phyloP scores from a whole-genome alignment of 2,113 vertebrate genomes.

The Tragelaphus strepsiceros region DNA sequence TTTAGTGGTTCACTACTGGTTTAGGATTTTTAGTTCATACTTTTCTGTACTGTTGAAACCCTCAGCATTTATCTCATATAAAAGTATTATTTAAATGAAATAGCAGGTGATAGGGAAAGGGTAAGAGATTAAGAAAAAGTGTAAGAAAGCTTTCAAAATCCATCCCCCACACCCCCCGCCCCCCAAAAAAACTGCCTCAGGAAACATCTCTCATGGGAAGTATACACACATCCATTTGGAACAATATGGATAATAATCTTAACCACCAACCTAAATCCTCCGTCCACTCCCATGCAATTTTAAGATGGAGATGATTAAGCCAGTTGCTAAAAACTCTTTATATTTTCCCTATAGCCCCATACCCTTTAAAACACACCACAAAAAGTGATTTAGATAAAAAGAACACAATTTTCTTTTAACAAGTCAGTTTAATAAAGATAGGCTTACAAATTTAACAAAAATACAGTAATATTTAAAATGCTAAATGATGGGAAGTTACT shows the following conservation, averaged over 20 bases:
- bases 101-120: not conserved
- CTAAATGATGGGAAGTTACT: not conserved
- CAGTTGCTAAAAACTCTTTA: not conserved
- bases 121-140: not conserved
- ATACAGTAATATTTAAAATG: not conserved
- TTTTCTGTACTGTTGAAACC: not conserved
- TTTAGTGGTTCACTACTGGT: not conserved
- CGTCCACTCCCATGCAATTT: not conserved
- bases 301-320: not conserved
- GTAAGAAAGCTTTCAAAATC: not conserved
- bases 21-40: not conserved
- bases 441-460: constrained; percentile 8
- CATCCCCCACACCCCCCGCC: not conserved
- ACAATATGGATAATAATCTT: not conserved
- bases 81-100: not conserved
- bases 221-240: not conserved
- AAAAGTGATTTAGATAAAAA: not conserved
- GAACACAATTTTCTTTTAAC: not conserved
- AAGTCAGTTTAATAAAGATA: constrained; percentile 3
- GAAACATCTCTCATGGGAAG: not conserved
- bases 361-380: not conserved
- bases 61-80: not conserved
- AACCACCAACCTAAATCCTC: not conserved
- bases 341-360: not conserved
- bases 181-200: not conserved